Evolutionary conservation across 64 coral and sea anemone genomes (phyloP).

Genomic region (Dendronephthya gigantea): DNA sequence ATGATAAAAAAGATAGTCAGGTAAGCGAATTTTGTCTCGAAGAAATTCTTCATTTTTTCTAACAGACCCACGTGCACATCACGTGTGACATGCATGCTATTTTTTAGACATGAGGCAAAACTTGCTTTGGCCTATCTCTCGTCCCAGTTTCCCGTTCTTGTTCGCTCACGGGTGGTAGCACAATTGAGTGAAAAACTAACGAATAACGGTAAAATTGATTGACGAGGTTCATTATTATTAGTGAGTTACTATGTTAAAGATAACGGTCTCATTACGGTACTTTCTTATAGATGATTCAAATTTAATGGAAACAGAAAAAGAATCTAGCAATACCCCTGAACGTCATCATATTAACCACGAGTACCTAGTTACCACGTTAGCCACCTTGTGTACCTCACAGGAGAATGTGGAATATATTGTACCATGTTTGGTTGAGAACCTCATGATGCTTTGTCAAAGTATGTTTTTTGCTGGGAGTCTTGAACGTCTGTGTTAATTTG

Average conservation of each 20-base stretch:
- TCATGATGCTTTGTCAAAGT: not conserved
- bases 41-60: not conserved
- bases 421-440: not conserved
- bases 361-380: not conserved
- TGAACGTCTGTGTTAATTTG: too few species aligned
- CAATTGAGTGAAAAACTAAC: not conserved
- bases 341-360: not conserved
- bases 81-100: too few species aligned
- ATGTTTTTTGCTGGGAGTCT: not conserved
- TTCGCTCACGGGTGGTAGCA: not conserved
- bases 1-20: not conserved
- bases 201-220: not conserved
- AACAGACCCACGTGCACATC: not conserved
- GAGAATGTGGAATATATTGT: not conserved
- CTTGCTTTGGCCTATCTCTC: constrained; percentile 7
- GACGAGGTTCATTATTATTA: too few species aligned
- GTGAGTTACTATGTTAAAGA: too few species aligned
- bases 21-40: not conserved
- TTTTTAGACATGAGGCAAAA: constrained; percentile 13
- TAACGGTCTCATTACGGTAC: too few species aligned
- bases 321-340: not conserved
- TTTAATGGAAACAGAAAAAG: not conserved
- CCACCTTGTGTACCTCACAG: constrained; percentile 7
- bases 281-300: not conserved
- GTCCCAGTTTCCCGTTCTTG: not conserved